Conservation (phyloP, 2,113 vertebrate genomes). For the Pterocles burchelli region DNA sequence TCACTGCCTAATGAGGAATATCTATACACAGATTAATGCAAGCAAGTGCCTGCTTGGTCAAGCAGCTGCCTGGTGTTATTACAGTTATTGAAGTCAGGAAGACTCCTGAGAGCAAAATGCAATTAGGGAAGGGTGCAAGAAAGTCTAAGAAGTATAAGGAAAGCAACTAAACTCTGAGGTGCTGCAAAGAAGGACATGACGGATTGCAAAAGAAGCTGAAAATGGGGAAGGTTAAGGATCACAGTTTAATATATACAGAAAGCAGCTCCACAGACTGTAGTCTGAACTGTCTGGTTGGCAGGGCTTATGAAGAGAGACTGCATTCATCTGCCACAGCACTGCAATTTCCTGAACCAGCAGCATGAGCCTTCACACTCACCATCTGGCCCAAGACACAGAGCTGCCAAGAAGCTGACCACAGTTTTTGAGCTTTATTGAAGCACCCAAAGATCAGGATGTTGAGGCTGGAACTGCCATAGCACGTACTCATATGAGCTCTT, state of each 20-base stretch:
- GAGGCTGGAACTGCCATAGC: neutral
- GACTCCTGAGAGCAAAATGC: neutral
- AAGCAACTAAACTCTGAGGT: neutral
- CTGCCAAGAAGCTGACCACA: neutral
- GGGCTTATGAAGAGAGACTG: neutral
- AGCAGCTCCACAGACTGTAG: neutral
- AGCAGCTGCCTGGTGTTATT: neutral
- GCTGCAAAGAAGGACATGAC: fast-evolving
- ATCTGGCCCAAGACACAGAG: neutral
- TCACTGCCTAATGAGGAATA: neutral
- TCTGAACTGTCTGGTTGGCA: neutral
- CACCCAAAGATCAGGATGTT: neutral
- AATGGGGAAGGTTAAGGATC: neutral
- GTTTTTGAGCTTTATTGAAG: neutral
- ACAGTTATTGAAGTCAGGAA: neutral
- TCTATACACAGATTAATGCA: neutral
- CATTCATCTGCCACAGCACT: fast-evolving
- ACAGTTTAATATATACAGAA: neutral
- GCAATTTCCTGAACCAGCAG: neutral
- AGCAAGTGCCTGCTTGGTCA: neutral
- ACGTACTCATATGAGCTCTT: neutral
- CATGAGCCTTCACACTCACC: neutral
- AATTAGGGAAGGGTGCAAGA: neutral
- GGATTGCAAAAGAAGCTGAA: neutral
- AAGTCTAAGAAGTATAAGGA: neutral